phyloP scores from a whole-genome alignment of 2,888 invertebrate genomes.

The Lepidonotus clava region DNA sequence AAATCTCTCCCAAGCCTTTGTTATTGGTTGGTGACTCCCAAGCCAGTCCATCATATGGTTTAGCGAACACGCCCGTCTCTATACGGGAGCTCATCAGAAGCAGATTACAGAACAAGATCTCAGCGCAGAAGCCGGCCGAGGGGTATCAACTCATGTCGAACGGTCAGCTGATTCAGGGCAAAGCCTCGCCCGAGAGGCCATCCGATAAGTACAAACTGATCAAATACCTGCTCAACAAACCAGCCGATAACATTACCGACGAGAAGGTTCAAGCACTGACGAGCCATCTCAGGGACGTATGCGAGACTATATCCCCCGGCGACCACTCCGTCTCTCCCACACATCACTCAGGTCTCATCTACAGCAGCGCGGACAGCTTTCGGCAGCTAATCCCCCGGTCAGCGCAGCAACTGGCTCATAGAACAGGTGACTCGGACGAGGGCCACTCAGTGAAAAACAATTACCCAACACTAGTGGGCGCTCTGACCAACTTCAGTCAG shows the following conservation, averaged over 20 bases:
- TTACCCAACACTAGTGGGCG: conserved; percentile 4
- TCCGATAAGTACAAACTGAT: conserved; percentile 44
- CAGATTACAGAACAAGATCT: neutral
- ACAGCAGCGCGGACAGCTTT: conserved; percentile 24
- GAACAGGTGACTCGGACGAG: neutral
- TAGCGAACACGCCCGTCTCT: neutral
- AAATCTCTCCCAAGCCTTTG: neutral
- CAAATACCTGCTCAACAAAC: conserved; percentile 38
- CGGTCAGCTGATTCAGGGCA: neutral
- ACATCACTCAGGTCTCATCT: neutral
- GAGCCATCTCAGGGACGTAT: neutral
- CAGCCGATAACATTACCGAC: conserved; percentile 6
- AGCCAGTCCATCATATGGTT: neutral
- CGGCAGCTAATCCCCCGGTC: neutral
- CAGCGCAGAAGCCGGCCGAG: neutral
- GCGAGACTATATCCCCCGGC: neutral
- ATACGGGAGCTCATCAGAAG: neutral
- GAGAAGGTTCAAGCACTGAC: conserved; percentile 13
- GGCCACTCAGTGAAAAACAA: neutral
- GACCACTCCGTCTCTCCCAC: no score
- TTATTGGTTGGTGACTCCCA: no score
- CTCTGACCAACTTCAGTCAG: neutral
- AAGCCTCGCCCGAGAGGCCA: neutral
- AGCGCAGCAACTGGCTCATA: neutral
- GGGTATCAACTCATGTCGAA: neutral